Base-by-base conservation (phyloP, 2,888 invertebrate species). In the Osedax fenrisi region DNA sequence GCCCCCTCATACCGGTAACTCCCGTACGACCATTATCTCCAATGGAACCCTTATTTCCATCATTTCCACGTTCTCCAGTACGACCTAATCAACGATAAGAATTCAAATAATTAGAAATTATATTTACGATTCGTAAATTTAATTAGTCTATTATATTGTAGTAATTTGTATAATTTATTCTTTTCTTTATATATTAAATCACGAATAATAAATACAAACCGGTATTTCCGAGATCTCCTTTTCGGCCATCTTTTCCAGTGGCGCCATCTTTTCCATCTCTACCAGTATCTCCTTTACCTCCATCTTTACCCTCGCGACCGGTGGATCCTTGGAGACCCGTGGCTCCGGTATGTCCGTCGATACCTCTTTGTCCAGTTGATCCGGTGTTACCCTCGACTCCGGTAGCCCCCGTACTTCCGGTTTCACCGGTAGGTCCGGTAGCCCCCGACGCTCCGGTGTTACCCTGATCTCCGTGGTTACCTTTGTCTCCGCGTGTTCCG, bases 401-500 rank as follows among this genome's bases (percentile, higher is more conserved):
- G 22, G 22, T 68, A 5, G 2, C 26, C 2, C 68, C 68, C 25
- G 41, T 41, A 41, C 68, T 69, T 3, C 76, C 76, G 2, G 24
- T 67, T 23, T 59, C 27, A 22, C 75, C 74, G 27, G 26, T 26
- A 5, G 25, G 27, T 21, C 75, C 27, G 25, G 21, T 24, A 66
- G 24, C 61, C 66, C 73, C n/a, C 41, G 67, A 67, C 10, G 25
- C 56, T 21, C 77, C 77, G 2, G 61, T 62, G 10, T n/a, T 24
- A 26, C 77, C 77, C 56, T 72, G 64, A 26, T 26, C 56, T 13
- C 77, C 77, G 13, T 68, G 27, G 17, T 27, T 25, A 24, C 77
- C 77, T 25, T 24, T n/a, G n/a, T 24, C 64, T 2, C 77, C 77
- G 25, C 70, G 72, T 3, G 23, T 5, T 56, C 77, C 77, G 27